Evolutionary conservation across 2,888 invertebrate species (phyloP).

Genomic region (Deroplatys truncata): DNA sequence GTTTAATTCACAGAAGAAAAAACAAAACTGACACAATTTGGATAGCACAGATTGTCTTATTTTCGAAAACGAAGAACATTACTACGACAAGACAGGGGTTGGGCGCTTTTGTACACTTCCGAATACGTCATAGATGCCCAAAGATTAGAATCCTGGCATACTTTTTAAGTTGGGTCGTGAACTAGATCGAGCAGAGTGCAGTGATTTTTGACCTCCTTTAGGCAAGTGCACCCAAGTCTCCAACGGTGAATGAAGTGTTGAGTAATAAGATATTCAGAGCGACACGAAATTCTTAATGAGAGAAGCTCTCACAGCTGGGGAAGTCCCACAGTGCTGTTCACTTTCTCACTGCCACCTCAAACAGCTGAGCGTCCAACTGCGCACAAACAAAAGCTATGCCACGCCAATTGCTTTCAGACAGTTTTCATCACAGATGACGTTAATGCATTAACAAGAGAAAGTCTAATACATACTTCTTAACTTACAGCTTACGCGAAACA

Average conservation of each 20-base stretch:
- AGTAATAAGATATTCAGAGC: neutral
- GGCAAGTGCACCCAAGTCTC: neutral
- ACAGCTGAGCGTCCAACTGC: too few relatives aligned
- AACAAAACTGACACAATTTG: too few relatives aligned
- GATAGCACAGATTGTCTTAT: too few relatives aligned
- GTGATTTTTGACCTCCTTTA: neutral
- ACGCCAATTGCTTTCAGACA: neutral
- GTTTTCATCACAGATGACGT: neutral
- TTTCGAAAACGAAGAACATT: too few relatives aligned
- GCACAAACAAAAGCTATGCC: too few relatives aligned
- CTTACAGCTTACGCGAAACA: too few relatives aligned
- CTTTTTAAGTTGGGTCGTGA: too few relatives aligned
- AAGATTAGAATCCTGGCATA: too few relatives aligned
- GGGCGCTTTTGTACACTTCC: too few relatives aligned
- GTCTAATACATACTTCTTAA: neutral
- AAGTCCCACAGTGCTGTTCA: neutral
- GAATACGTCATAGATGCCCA: too few relatives aligned
- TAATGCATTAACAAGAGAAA: neutral
- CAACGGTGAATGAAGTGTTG: neutral
- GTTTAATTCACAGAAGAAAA: too few relatives aligned
- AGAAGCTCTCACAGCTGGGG: neutral
- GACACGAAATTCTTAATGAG: neutral
- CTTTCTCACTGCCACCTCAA: neutral
- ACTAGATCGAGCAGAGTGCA: neutral
- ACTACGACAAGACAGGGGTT: too few relatives aligned